These are phyloP conservation scores for Cephalopachus bancanus DNA, from an alignment of 2,797 vertebrate species.

Conservation along the genomic window DNA sequence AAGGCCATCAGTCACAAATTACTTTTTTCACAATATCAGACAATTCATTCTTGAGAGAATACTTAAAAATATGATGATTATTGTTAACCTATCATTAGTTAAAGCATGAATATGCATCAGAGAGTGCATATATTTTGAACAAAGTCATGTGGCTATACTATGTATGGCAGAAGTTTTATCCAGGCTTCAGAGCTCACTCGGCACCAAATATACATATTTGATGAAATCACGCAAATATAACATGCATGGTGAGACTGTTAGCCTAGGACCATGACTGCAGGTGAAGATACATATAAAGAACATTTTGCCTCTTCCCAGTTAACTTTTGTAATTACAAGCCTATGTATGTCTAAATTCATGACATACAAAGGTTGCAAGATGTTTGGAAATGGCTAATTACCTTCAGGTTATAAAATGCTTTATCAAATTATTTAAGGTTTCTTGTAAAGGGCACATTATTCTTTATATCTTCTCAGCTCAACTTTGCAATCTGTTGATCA, in stretches of 20 bases:
- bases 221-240: not conserved
- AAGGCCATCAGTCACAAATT: not conserved
- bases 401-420: not conserved
- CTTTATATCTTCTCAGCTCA: not conserved
- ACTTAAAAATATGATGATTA: not conserved
- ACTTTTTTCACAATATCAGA: not conserved
- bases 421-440: not conserved
- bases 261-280: not conserved
- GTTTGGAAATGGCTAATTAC: not conserved
- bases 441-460: not conserved
- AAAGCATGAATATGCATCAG: not conserved
- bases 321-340: not conserved
- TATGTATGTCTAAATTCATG: not conserved
- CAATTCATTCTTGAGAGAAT: not conserved
- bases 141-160: not conserved
- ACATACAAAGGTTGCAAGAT: not conserved
- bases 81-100: not conserved
- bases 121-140: not conserved
- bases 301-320: not conserved
- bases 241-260: not conserved
- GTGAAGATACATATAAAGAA: slow-evolving; percentile 4
- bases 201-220: not conserved
- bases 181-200: not conserved
- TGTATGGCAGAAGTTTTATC: slow-evolving; percentile 50
- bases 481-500: not conserved